phyloP scores from a whole-genome alignment of 2,797 vertebrate species.

The Danio kyathit region DNA sequence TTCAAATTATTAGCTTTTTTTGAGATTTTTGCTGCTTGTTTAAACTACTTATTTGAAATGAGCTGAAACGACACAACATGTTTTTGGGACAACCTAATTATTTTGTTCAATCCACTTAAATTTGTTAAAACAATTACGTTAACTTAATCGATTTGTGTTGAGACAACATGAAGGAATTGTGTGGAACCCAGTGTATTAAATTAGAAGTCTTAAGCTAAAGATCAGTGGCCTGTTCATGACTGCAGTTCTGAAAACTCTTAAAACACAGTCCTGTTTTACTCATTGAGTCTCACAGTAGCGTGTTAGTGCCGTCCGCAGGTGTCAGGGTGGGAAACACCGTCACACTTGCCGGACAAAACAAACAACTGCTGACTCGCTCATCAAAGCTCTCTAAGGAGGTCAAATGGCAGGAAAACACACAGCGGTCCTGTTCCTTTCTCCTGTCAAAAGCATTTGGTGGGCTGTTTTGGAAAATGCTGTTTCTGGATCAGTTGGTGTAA shows the following conservation, averaged over 20 bases:
- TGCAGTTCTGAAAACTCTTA: not conserved
- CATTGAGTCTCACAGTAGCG: constrained; percentile 8
- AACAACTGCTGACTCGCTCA: constrained; percentile 26
- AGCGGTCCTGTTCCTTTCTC: constrained; percentile 9
- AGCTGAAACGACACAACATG: too few relatives aligned
- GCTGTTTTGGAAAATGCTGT: constrained; percentile 25
- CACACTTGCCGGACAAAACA: constrained; percentile 22
- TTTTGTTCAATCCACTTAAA: too few relatives aligned
- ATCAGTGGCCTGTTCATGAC: not conserved
- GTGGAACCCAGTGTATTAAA: too few relatives aligned
- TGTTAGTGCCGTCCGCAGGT: constrained; percentile 36
- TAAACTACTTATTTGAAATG: too few relatives aligned
- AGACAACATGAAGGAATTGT: too few relatives aligned
- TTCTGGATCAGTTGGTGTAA: constrained; percentile 15
- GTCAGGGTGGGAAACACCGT: constrained; percentile 45
- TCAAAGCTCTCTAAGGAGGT: constrained; percentile 30
- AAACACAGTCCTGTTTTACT: constrained; percentile 33
- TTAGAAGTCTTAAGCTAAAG: not conserved
- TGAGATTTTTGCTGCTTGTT: too few relatives aligned
- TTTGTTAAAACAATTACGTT: too few relatives aligned
- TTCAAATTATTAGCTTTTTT: not conserved
- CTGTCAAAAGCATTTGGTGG: not conserved
- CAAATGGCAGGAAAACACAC: constrained; percentile 50
- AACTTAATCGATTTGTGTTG: too few relatives aligned
- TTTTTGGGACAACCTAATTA: too few relatives aligned